Evolutionary conservation across 92 coral and sea anemone species (phyloP), one percentile per base, ranked within the genome.

Genomic region (Bergia sp.): DNA sequence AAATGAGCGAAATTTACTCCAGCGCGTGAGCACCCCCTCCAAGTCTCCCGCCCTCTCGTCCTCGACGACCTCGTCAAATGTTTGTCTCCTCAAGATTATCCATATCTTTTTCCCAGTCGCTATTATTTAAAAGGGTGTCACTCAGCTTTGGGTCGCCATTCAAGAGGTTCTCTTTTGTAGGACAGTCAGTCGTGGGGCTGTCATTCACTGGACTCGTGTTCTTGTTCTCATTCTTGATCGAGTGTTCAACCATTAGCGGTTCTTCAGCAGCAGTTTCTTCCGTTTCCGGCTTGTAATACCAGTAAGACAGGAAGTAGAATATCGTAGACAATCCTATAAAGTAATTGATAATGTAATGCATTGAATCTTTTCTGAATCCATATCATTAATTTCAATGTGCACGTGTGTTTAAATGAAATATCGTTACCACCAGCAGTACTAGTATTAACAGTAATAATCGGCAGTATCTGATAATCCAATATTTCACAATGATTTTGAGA

Each of bases 241-340:
- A 20, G 6, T 61, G 23, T 1, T 61, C 69, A 5, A 18, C 69
- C 69, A 61, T 18, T 20, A 61, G 29, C 7, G 69, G 69, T 61
- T 61, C 69, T 7, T 21, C 3, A 61, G 69, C 69, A 61, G 69
- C 29, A 20, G 18, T 61, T 61, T 0, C 7, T 76, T 39, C 80
- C 29, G 18, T 43, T 76, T 76, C 38, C 49, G 80, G 80, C 23
- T 76, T 76, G 80, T 76, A 76, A 43, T 0, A 39, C 80, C 80
- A 29, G 43, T 76, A 76, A 38, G 80, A 76, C 80, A 76, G 29
- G 80, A 39, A 39, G 80, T 76, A 76, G 80, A 36, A 76, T 76
- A 76, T 43, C 44, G 80, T 76, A 4, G 80, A n/a, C 21, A 76
- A 8, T 38, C 80, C 80, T 76, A 76, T 4, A 39, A 76, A 43